Evolutionary conservation across 2,888 invertebrate species (phyloP), one percentile per base, ranked within the genome.

Genomic region (Coleophora flavipennella): DNA sequence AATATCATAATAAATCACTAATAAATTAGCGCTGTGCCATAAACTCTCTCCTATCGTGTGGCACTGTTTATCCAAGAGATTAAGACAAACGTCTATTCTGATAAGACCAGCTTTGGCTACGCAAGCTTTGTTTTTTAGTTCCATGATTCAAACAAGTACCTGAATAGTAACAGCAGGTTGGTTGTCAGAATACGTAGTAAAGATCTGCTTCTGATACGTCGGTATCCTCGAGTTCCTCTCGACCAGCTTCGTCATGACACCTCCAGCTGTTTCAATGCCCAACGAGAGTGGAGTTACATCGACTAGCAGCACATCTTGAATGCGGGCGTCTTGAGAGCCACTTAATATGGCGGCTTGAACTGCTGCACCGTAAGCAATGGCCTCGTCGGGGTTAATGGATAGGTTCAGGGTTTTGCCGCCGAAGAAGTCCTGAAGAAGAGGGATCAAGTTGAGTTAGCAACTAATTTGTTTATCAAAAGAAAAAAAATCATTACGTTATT

Each of bases 291-390:
- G 93, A 0, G 92, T 89, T 0, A 95, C 92, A 56, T 95, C 95
- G 1, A 95, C 92, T 10, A 96, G 78, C 3, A 95, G 76, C 0
- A 96, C 91, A 53, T 95, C 95, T 69, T 93, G 92, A 42, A 96
- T 92, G 58, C 88, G 89, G 28, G 79, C 73, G 55, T 86, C 94
- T 50, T 72, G 69, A 12, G 71, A 75, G 25, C 95, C 96, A 12
- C 90, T 90, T 12, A 97, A 83, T 50, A 96, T 96, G 33, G 96
- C 97, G 1, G 96, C 97, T 73, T 97, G 97, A 0, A 97, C 95
- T 13, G 96, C 96, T 2, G 96, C 96, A 3, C 96, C 96, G 62
- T 96, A 97, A 1, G 97, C 97, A 1, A 97, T 93, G 7, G 97
- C 93, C 72, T 95, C 95, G 59, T 95, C 95, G 0, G 95, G 96